Evolutionary conservation across 2,888 invertebrate genomes (phyloP).

Genomic region (Margaritifera margaritifera): DNA sequence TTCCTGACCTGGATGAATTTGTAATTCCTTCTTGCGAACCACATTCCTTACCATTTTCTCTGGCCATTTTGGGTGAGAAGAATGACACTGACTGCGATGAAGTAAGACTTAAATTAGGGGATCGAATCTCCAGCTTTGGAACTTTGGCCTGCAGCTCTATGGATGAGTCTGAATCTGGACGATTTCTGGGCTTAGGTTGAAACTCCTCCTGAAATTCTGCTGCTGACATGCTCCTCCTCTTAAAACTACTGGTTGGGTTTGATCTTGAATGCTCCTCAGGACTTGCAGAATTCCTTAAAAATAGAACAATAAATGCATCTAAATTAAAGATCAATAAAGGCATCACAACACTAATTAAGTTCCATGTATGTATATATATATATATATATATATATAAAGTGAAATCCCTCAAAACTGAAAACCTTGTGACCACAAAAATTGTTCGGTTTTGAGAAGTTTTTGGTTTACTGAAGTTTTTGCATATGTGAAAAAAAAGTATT

Average conservation of each 20-base stretch:
- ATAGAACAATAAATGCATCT: too few species aligned
- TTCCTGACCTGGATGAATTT: slow-evolving; percentile 24
- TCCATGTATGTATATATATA: too few species aligned
- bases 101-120: slow-evolving; percentile 45
- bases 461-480: too few species aligned
- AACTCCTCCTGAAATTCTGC: slow-evolving; percentile 13
- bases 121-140: slow-evolving; percentile 60
- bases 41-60: background rate
- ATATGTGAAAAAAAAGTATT: too few species aligned
- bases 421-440: too few species aligned
- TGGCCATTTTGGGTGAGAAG: background rate
- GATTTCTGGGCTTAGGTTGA: slow-evolving; percentile 4
- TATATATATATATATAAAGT: too few species aligned
- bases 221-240: slow-evolving; percentile 53
- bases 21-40: slow-evolving; percentile 10
- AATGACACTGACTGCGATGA: slow-evolving; percentile 30
- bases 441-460: too few species aligned
- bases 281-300: background rate
- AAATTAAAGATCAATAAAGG: background rate
- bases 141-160: slow-evolving; percentile 54
- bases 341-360: background rate
- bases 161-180: slow-evolving; percentile 6
- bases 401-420: too few species aligned
- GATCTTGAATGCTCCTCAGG: slow-evolving; percentile 2
- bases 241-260: slow-evolving; percentile 22